Percentiles rank a stretch among this genome's conserved stretches.
Evolutionary conservation across 1,140 invertebrate genomes (phyloP).

Genomic region (Drosophila guanche): DNA sequence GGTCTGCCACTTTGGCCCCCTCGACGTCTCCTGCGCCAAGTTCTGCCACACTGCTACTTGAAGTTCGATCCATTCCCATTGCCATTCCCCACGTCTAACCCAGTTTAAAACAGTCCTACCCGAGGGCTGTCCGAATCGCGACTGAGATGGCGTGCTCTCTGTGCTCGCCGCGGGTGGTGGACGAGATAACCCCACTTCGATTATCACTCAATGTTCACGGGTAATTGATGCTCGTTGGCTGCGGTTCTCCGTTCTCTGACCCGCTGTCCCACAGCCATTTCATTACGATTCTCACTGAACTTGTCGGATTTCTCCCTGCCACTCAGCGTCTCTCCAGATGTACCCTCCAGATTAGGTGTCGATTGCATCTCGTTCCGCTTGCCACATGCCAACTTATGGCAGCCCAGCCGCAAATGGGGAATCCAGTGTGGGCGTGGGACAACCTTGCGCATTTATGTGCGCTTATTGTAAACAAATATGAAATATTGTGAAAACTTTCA

Average conservation of each 20-base stretch:
- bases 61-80: conserved; percentile 22
- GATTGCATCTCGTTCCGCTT: conserved; percentile 63
- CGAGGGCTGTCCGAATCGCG: conserved; percentile 5
- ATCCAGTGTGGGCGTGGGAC: conserved; percentile 6
- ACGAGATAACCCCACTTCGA: conserved; percentile 47
- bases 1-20: conserved; percentile 10
- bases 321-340: conserved; percentile 13
- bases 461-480: conserved; percentile 76
- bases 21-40: conserved; percentile 8
- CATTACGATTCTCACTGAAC: not conserved
- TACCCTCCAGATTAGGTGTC: conserved; percentile 62
- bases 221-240: conserved; percentile 38
- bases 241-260: conserved; percentile 15
- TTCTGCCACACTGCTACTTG: conserved; percentile 25
- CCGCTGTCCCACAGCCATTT: conserved; percentile 8
- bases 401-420: conserved; percentile 12
- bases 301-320: conserved; percentile 6
- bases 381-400: conserved; percentile 65
- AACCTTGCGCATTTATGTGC: conserved; percentile 71
- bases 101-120: not conserved
- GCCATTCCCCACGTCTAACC: not conserved
- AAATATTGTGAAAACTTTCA: conserved; percentile 53
- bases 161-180: conserved; percentile 19
- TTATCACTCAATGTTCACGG: conserved; percentile 51
- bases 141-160: not conserved